Conservation (phyloP, 2,888 invertebrate genomes). For the Iphiclides podalirius region DNA sequence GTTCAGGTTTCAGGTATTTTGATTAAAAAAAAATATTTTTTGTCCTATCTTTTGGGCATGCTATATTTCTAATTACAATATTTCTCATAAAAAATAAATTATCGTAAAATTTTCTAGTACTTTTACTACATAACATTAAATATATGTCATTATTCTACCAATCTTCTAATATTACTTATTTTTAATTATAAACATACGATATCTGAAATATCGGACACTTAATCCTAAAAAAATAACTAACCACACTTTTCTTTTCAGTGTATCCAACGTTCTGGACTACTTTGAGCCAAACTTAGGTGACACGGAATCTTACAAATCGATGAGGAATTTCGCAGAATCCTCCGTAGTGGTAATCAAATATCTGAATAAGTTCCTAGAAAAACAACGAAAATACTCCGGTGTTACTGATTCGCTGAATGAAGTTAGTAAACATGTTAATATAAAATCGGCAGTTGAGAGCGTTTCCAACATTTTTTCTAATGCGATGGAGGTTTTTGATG, state of each 20-base stretch:
- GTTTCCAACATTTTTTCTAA: conserved; percentile 43
- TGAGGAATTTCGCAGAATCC: conserved; percentile 50
- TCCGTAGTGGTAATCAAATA: conserved; percentile 47
- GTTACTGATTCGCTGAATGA: conserved; percentile 26
- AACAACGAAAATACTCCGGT: conserved; percentile 31
- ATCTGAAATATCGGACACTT: no score
- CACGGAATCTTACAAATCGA: conserved; percentile 52
- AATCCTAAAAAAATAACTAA: not conserved
- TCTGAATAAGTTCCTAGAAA: conserved; percentile 47
- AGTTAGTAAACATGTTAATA: conserved; percentile 30
- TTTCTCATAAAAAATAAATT: no score
- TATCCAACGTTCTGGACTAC: conserved; percentile 54
- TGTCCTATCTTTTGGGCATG: no score
- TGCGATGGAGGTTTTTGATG: conserved; percentile 40
- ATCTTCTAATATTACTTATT: no score
- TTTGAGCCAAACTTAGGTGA: conserved; percentile 64
- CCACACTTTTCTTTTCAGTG: conserved; percentile 42
- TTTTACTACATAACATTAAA: no score
- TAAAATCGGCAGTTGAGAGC: conserved; percentile 25
- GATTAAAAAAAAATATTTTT: no score
- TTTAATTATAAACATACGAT: no score
- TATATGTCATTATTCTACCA: no score
- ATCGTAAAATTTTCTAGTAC: no score
- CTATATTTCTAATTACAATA: no score
- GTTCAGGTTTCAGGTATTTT: no score